Evolutionary conservation across 2,797 vertebrate species (phyloP).

Genomic region (Bradypodion pumilum): DNA sequence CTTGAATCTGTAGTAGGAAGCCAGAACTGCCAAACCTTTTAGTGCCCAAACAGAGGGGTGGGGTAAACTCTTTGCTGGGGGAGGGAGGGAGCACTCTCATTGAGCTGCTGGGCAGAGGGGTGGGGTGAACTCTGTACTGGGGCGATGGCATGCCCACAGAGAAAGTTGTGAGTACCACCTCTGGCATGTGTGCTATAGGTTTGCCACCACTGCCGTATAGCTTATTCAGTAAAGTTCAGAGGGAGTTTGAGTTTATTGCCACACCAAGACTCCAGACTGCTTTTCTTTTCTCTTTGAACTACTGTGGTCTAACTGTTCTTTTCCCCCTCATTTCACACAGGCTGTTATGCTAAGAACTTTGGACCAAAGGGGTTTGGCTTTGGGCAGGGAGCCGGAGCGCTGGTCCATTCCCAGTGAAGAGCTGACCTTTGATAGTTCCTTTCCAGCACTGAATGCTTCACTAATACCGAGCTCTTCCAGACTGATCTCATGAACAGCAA

Average conservation of each 20-base stretch:
- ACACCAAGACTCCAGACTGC: not conserved
- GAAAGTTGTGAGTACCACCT: no score
- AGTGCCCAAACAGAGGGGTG: no score
- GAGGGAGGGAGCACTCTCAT: no score
- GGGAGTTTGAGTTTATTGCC: not conserved
- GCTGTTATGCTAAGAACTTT: slow-evolving; percentile 95
- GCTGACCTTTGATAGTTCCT: slow-evolving; percentile 1
- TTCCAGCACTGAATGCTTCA: not conserved
- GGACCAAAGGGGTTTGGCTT: slow-evolving; percentile 97
- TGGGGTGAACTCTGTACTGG: no score
- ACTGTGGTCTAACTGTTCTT: not conserved
- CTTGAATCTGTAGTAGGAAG: not conserved
- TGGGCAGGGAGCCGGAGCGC: slow-evolving; percentile 92
- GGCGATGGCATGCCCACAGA: no score
- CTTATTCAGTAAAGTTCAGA: not conserved
- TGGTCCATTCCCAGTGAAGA: slow-evolving; percentile 89
- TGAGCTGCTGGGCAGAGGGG: no score
- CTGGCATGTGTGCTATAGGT: no score
- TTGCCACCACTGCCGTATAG: no score
- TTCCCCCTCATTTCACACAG: slow-evolving; percentile 69
- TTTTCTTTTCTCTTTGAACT: not conserved
- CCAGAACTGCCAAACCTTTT: no score
- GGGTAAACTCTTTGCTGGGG: no score
- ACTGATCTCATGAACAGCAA: slow-evolving; percentile 8
- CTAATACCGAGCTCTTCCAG: not conserved